A percentile compares a stretch with the other conserved stretches of the same genome.
These are phyloP conservation scores for Gorilla gorilla DNA, from an alignment of 2,113 vertebrate species.

Conservation along the genomic window DNA sequence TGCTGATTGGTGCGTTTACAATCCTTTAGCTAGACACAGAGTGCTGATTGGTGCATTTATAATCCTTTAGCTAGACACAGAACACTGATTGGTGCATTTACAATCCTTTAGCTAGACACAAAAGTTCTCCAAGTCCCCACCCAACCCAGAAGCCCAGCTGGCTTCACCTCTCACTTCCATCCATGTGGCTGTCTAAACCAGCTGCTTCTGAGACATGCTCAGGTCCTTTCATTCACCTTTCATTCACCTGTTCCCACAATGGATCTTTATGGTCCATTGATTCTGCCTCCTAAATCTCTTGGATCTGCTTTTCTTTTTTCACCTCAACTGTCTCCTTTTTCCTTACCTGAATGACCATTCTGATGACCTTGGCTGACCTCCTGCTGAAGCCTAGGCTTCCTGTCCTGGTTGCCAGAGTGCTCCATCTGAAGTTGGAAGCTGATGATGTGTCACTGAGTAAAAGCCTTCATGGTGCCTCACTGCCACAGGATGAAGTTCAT, in stretches of 20 bases:
- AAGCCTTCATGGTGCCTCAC: background rate
- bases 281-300: background rate
- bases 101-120: too few relatives aligned
- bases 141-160: too few relatives aligned
- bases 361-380: background rate
- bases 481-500: background rate
- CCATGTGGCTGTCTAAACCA: background rate
- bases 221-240: background rate
- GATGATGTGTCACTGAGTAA: background rate
- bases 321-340: background rate
- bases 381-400: background rate
- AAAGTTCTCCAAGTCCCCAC: too few relatives aligned
- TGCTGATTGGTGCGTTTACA: too few relatives aligned
- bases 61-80: too few relatives aligned
- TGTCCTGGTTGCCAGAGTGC: background rate
- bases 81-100: too few relatives aligned
- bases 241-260: background rate
- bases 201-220: background rate
- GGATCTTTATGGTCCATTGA: background rate
- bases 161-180: background rate
- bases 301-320: background rate
- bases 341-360: background rate
- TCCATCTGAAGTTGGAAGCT: background rate
- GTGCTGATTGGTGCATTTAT: too few relatives aligned
- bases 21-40: too few relatives aligned